These are phyloP conservation scores for Chaenodraco wilsoni DNA, from an alignment of 2,797 vertebrate genomes.

Conservation along the genomic window DNA sequence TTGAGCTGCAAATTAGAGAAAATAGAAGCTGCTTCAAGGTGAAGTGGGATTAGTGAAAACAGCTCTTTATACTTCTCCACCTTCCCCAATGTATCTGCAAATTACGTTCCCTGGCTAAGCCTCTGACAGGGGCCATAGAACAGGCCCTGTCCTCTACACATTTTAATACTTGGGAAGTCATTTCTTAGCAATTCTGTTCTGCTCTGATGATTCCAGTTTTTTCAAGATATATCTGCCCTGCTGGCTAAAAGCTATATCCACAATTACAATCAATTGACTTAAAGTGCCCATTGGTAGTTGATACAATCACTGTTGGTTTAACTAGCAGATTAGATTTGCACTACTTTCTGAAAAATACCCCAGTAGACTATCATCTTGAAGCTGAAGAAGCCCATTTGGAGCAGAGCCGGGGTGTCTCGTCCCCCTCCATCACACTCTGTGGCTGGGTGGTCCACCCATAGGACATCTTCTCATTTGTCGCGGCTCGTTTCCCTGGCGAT, in stretches of 20 bases:
- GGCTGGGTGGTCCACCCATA: constrained; percentile 29
- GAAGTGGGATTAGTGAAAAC: constrained; percentile 70
- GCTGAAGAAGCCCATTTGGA: constrained; percentile 12
- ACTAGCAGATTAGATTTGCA: too few relatives aligned
- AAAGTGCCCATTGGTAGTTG: too few relatives aligned
- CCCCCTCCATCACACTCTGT: constrained; percentile 11
- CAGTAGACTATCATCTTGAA: too few relatives aligned
- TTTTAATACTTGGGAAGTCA: neutral
- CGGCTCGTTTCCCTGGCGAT: constrained; percentile 51
- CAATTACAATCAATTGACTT: too few relatives aligned
- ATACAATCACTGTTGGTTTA: too few relatives aligned
- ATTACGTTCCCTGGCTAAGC: constrained; percentile 60
- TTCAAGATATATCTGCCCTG: too few relatives aligned
- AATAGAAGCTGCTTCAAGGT: constrained; percentile 62
- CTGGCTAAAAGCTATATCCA: neutral
- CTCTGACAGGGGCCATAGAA: constrained; percentile 30
- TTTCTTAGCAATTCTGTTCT: constrained; percentile 4
- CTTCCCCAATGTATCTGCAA: constrained; percentile 70
- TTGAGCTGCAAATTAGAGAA: constrained; percentile 16
- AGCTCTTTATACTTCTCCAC: constrained; percentile 49
- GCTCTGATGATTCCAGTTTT: neutral
- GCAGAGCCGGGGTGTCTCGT: neutral
- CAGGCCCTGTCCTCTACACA: neutral
- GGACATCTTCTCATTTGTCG: constrained; percentile 48
- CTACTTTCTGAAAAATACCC: too few relatives aligned